These are phyloP conservation scores for Nothobranchius kuhntae DNA, from an alignment of 2,113 vertebrate species.

Conservation along the genomic window DNA sequence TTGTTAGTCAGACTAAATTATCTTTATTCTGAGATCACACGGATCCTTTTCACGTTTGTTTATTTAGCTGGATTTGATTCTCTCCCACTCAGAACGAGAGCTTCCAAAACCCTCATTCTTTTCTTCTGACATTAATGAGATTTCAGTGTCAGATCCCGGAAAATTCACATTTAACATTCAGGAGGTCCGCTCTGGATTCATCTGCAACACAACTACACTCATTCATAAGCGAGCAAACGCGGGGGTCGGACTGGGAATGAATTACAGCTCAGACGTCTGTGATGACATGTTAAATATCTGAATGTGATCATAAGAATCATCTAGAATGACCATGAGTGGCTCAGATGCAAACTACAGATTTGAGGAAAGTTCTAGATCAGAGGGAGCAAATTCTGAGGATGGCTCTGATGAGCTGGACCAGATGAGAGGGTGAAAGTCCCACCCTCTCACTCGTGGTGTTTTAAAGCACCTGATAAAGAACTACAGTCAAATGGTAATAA, in stretches of 20 bases:
- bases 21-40: no score
- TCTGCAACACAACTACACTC: background rate
- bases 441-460: no score
- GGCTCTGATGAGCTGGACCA: no score
- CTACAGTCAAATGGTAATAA: no score
- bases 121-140: background rate
- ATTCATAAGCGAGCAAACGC: background rate
- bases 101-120: background rate
- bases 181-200: background rate
- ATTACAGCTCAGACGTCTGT: background rate
- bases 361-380: no score
- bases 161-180: conserved; percentile 4
- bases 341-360: no score
- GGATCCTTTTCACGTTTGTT: background rate
- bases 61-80: background rate
- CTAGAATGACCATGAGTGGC: no score
- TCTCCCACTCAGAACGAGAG: rapidly evolving
- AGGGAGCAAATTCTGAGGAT: no score
- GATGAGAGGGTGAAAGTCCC: no score
- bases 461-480: no score
- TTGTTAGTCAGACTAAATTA: no score
- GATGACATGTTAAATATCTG: background rate
- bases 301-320: background rate
- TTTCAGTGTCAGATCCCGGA: conserved; percentile 8
- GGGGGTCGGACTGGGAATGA: background rate